phyloP scores from a whole-genome alignment of 35 echinoderm and acorn worm species.

The Acanthaster planci region DNA sequence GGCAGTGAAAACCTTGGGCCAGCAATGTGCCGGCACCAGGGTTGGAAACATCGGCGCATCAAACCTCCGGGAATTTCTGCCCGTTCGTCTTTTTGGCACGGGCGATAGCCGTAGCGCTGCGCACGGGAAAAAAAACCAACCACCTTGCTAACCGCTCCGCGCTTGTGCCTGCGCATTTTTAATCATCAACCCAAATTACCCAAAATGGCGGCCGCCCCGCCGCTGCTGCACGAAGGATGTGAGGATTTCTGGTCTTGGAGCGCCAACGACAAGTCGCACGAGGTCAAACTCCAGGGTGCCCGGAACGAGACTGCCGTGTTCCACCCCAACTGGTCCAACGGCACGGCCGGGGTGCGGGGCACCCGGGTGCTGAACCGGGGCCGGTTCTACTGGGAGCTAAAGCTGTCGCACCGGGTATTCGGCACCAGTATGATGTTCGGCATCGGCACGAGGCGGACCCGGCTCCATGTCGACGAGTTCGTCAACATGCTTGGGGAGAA shows the following conservation, averaged over 20 bases:
- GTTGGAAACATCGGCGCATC: constrained; percentile 8
- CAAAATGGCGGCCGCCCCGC: constrained; percentile 31
- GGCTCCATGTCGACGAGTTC: constrained; percentile 81
- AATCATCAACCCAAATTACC: neutral
- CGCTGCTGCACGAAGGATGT: constrained; percentile 64
- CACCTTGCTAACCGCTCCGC: neutral
- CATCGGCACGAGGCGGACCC: constrained; percentile 64
- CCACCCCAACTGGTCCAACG: constrained; percentile 93
- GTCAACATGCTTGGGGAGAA: constrained; percentile 85
- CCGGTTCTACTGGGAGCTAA: constrained; percentile 82
- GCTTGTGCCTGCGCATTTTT: neutral
- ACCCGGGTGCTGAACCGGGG: constrained; percentile 52
- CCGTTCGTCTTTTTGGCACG: neutral
- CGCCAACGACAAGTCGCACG: constrained; percentile 72
- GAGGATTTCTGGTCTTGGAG: constrained; percentile 88
- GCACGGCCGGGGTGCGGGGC: constrained; percentile 79
- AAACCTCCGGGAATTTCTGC: neutral
- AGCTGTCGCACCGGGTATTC: constrained; percentile 56
- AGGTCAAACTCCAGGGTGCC: constrained; percentile 53
- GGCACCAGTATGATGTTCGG: constrained; percentile 96
- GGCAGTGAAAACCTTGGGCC: neutral
- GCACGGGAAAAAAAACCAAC: neutral
- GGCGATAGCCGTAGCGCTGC: neutral
- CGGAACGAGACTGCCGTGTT: constrained; percentile 57
- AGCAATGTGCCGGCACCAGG: constrained; percentile 21